Percentiles rank a stretch among this genome's conserved stretches.
phyloP scores from a whole-genome alignment of 1,140 invertebrate species.

The Heliothis subflexa region DNA sequence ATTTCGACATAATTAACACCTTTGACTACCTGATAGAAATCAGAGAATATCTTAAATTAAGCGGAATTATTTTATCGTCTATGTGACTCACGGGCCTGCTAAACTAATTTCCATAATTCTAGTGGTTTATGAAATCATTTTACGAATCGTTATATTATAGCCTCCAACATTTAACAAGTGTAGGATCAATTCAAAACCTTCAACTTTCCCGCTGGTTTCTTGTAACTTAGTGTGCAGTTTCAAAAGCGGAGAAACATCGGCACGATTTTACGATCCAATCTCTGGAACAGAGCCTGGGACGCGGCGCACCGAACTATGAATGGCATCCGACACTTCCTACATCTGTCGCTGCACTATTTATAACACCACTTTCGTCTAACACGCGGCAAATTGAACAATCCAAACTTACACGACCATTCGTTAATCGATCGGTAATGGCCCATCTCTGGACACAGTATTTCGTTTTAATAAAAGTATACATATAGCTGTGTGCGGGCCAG shows the following conservation, averaged over 20 bases:
- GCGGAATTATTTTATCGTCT: neutral
- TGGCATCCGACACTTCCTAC: constrained; percentile 56
- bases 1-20: neutral
- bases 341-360: constrained; percentile 22
- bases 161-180: neutral
- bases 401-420: neutral
- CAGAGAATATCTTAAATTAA: neutral
- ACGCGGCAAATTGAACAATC: constrained; percentile 3
- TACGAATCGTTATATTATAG: neutral
- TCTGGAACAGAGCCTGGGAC: constrained; percentile 17
- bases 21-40: neutral
- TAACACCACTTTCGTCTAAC: constrained; percentile 9
- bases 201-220: neutral
- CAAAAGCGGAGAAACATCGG: constrained; percentile 32
- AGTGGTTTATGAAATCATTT: neutral
- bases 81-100: neutral
- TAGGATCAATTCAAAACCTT: neutral
- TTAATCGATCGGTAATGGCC: neutral
- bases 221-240: constrained; percentile 1
- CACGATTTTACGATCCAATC: constrained; percentile 57
- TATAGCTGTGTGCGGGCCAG: constrained; percentile 4
- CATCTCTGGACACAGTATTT: neutral
- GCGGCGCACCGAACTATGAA: constrained; percentile 51
- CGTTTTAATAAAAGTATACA: neutral
- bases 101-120: neutral